Evolutionary conservation across 1,140 invertebrate genomes (phyloP), one percentile per base, ranked within the genome.

Genomic region (Palaemon carinicauda): DNA sequence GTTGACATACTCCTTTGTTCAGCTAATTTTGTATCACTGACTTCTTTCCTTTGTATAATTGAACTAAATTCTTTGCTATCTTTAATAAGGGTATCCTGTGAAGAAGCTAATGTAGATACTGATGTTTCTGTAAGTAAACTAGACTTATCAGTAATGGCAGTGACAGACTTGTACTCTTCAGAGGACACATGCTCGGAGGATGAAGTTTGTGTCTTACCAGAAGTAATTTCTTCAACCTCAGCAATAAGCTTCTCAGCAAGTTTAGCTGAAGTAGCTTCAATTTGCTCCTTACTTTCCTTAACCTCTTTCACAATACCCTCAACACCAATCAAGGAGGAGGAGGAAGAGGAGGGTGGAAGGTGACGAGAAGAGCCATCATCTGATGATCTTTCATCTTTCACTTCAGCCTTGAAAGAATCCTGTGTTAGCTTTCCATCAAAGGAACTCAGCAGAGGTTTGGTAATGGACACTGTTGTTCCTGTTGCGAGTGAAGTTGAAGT

Each of bases 81-180:
- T 54, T 51, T 77, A 60, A 75, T 83, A 41, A 51, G 82, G n/a
- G 73, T 60, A 29, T 74, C 82, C 71, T 83, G 52, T 83, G 71
- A 33, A 60, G 82, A 77, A 54, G 52, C 82, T 75, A 77, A 27
- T 56, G 54, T 80, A 53, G 75, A 24, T 41, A 41, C 41, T 71
- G 51, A 27, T 41, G 41, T 50, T 79, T 87, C 73, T 73, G 51
- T 87, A 77, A 65, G 24, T 75, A 69, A 87, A 82, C 69, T 79
- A 81, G 82, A 85, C 87, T 88, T 88, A 88, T 84, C 87, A 80
- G 60, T 84, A 84, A 88, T 88, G 87, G 87, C 87, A 88, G 87
- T 88, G 87, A 84, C 33, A 60, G 81, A 88, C 87, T 88, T 88
- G 87, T 88, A 88, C 87, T 88, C 87, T 84, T 84, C 74, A 71